A percentile compares a stretch with the other conserved stretches of the same genome.
phyloP scores from a whole-genome alignment of 2,888 invertebrate genomes.

The Tricholauxania praeusta region DNA sequence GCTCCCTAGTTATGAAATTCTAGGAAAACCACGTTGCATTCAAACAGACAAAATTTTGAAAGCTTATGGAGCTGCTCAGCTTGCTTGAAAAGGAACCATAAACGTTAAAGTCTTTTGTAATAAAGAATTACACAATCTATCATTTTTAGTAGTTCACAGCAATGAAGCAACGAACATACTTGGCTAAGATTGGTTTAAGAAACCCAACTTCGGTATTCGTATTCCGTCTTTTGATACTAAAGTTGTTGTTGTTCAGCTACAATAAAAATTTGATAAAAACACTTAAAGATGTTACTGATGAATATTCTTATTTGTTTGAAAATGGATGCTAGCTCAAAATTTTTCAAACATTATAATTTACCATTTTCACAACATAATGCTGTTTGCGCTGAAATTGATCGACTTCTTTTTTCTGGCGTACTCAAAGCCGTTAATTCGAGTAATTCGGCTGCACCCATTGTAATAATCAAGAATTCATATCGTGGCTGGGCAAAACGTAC shows the following conservation, averaged over 20 bases:
- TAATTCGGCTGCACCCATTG: slow-evolving; percentile 27
- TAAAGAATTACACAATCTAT: no score
- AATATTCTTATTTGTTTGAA: slow-evolving; percentile 23
- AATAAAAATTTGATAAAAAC: not conserved
- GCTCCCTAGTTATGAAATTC: slow-evolving; percentile 13
- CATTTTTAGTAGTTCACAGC: slow-evolving; percentile 19
- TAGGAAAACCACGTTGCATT: slow-evolving; percentile 21
- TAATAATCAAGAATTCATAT: slow-evolving; percentile 27
- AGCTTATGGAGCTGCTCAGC: slow-evolving; percentile 14
- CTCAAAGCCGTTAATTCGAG: slow-evolving; percentile 35
- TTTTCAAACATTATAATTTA: slow-evolving; percentile 19
- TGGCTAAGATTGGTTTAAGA: slow-evolving; percentile 35
- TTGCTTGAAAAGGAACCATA: no score
- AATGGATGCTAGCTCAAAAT: slow-evolving; percentile 21
- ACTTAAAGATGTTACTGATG: slow-evolving; percentile 8
- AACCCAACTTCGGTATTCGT: no score
- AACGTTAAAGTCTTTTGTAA: no score
- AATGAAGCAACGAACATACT: slow-evolving; percentile 33
- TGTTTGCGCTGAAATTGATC: slow-evolving; percentile 29
- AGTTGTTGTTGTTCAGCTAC: slow-evolving; percentile 9
- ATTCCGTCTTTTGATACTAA: not conserved
- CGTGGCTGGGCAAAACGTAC: no score
- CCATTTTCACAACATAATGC: slow-evolving; percentile 23
- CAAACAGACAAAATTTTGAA: slow-evolving; percentile 18
- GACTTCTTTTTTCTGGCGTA: slow-evolving; percentile 31